These are phyloP conservation scores for Climacteris rufus DNA, from an alignment of 2,113 vertebrate species.

Conservation along the genomic window DNA sequence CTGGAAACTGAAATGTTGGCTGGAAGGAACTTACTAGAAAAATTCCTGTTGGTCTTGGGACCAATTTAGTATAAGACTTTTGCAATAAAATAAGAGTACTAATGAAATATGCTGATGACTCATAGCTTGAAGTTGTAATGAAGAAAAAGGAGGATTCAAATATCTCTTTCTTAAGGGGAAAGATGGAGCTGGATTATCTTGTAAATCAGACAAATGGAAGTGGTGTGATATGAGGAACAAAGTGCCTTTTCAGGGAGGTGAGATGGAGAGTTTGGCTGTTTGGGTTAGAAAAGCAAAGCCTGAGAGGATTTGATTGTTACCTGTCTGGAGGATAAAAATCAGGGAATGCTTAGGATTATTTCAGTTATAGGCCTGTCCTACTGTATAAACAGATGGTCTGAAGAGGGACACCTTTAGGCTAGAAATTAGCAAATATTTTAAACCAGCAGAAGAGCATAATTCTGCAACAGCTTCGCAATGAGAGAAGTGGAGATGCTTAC, in stretches of 20 bases:
- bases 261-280: neutral
- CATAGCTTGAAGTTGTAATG: neutral
- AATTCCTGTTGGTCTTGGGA: constrained; percentile 4
- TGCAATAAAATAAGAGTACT: neutral
- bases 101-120: neutral
- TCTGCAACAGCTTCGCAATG: neutral
- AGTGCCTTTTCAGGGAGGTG: neutral
- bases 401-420: neutral
- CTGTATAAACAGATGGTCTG: neutral
- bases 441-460: neutral
- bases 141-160: neutral
- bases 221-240: neutral
- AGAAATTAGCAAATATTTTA: neutral
- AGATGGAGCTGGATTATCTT: neutral
- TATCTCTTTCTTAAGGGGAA: neutral
- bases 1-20: neutral
- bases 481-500: neutral
- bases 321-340: neutral
- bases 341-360: neutral
- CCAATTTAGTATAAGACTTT: neutral
- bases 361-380: neutral
- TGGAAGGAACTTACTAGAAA: neutral
- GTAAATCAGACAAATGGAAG: neutral
- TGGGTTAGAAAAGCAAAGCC: neutral
- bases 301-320: neutral